Evolutionary conservation across 2,888 invertebrate genomes (phyloP).

Genomic region (Campoletis raptor): DNA sequence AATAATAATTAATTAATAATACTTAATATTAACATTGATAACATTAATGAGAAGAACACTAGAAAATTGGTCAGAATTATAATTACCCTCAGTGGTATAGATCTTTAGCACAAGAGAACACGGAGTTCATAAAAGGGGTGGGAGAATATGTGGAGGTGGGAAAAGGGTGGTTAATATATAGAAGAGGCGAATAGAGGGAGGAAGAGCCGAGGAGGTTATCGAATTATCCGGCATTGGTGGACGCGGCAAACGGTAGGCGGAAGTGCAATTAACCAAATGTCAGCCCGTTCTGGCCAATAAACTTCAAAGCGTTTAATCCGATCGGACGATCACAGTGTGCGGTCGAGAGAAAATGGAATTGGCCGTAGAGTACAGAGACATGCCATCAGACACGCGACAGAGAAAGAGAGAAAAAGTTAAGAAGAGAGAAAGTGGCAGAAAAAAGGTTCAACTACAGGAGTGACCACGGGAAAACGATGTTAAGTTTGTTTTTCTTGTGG

Average conservation of each 20-base stretch:
- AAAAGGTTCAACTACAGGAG: slow-evolving; percentile 34
- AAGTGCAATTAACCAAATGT: slow-evolving; percentile 77
- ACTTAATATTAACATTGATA: too few relatives aligned
- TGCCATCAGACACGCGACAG: slow-evolving; percentile 30
- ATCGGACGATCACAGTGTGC: slow-evolving; percentile 68
- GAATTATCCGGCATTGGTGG: slow-evolving; percentile 60
- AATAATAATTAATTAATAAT: too few relatives aligned
- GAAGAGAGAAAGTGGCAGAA: slow-evolving; percentile 35
- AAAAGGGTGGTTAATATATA: neutral
- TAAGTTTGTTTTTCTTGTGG: slow-evolving; percentile 72
- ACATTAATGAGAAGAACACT: too few relatives aligned
- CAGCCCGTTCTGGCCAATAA: slow-evolving; percentile 72
- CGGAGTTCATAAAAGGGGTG: neutral
- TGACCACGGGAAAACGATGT: slow-evolving; percentile 68
- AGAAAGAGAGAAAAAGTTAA: neutral
- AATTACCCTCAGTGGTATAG: neutral
- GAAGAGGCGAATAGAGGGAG: slow-evolving; percentile 43
- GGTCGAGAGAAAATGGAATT: slow-evolving; percentile 70
- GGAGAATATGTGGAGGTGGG: slow-evolving; percentile 12
- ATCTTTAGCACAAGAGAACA: neutral
- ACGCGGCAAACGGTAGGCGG: slow-evolving; percentile 63
- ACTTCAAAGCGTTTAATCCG: slow-evolving; percentile 77
- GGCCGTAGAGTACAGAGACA: slow-evolving; percentile 65
- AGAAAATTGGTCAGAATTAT: neutral
- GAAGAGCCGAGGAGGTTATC: slow-evolving; percentile 59